phyloP scores from a whole-genome alignment of 2,113 vertebrate genomes.

The Xiphophorus couchianus region DNA sequence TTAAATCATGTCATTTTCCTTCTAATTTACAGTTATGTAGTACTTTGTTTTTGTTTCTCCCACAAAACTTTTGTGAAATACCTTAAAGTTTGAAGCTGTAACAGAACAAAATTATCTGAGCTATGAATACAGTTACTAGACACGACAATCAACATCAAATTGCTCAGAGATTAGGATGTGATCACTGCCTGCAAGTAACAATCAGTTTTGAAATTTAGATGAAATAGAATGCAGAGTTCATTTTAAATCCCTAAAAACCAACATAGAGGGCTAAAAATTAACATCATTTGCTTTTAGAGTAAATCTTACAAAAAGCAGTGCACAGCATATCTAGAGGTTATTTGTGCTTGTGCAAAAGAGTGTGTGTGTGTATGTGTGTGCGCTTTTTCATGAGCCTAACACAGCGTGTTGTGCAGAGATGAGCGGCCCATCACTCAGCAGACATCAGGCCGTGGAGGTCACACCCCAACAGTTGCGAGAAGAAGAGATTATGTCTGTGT shows the following conservation, averaged over 20 bases:
- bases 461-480: constrained; percentile 74
- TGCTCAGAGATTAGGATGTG: too few relatives aligned
- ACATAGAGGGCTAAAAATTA: neutral
- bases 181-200: neutral
- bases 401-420: constrained; percentile 66
- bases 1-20: too few relatives aligned
- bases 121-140: neutral
- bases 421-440: constrained; percentile 75
- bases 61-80: neutral
- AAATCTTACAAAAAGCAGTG: neutral
- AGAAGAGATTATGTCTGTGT: constrained; percentile 76
- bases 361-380: constrained; percentile 4
- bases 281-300: constrained; percentile 11
- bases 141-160: too few relatives aligned
- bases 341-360: constrained; percentile 12
- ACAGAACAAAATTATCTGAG: neutral
- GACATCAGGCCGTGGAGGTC: constrained; percentile 74
- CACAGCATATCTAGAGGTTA: constrained; percentile 13
- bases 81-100: too few relatives aligned
- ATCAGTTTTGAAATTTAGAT: neutral
- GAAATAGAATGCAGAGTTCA: neutral
- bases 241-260: constrained; percentile 18
- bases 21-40: too few relatives aligned
- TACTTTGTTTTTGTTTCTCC: too few relatives aligned
- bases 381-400: constrained; percentile 54